Percentiles rank a stretch among this genome's conserved stretches.
Evolutionary conservation across 2,888 invertebrate species (phyloP).

Genomic region (Drosophila paranaensis): DNA sequence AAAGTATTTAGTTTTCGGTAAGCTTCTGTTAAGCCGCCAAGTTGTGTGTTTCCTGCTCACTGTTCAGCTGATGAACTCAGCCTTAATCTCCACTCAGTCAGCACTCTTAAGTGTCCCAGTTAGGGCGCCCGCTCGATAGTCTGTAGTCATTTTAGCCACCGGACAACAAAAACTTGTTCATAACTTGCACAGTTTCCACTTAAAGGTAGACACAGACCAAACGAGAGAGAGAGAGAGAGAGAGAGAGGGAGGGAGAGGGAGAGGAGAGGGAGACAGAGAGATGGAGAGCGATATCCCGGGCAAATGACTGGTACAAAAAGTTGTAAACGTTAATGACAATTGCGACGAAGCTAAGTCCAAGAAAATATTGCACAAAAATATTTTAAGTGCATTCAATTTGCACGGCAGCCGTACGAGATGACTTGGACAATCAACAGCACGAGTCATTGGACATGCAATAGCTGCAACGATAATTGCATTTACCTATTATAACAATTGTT

Average conservation of each 20-base stretch:
- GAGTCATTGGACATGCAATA: constrained; percentile 63
- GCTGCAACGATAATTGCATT: constrained; percentile 23
- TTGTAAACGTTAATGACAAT: constrained; percentile 69
- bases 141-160: constrained; percentile 2
- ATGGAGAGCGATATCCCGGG: constrained; percentile 8
- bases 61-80: constrained; percentile 17
- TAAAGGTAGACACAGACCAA: not conserved
- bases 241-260: not conserved
- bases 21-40: not conserved
- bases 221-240: not conserved
- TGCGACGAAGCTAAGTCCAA: constrained; percentile 52
- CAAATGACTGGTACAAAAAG: constrained; percentile 61
- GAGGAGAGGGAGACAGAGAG: not conserved
- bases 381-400: constrained; percentile 65
- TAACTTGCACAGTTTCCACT: constrained; percentile 38
- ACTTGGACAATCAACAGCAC: constrained; percentile 66
- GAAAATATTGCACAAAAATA: constrained; percentile 68
- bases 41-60: not conserved
- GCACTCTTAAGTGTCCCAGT: constrained; percentile 17
- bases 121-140: constrained; percentile 7
- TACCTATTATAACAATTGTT: constrained; percentile 23
- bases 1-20: constrained; percentile 6
- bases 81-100: constrained; percentile 23
- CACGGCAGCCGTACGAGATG: constrained; percentile 29
- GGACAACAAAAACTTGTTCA: constrained; percentile 18